Evolutionary conservation across 2,888 invertebrate genomes (phyloP).

Genomic region (Harmothoe impar): DNA sequence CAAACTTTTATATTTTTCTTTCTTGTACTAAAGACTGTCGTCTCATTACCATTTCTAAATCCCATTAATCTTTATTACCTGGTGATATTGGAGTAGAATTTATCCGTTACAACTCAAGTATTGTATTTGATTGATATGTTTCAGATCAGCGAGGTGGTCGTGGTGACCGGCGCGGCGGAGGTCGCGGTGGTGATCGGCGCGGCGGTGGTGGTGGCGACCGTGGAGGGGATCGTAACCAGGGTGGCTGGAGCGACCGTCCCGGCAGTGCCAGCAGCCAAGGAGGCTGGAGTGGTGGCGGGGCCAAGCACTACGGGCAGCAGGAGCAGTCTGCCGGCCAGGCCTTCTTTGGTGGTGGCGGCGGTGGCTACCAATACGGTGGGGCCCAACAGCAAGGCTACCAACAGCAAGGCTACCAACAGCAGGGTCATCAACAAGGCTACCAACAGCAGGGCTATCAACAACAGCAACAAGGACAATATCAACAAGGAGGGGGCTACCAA

Average conservation of each 20-base stretch:
- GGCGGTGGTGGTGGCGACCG: constrained; percentile 60
- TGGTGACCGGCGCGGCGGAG: constrained; percentile 52
- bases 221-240: constrained; percentile 54
- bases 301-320: constrained; percentile 49
- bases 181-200: constrained; percentile 65
- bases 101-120: too few relatives aligned
- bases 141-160: not conserved
- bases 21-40: too few relatives aligned
- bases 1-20: too few relatives aligned
- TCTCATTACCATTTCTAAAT: too few relatives aligned
- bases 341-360: constrained; percentile 64
- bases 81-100: too few relatives aligned
- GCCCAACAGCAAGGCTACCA: constrained; percentile 62
- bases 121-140: not conserved
- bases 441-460: constrained; percentile 64
- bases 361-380: constrained; percentile 55
- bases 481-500: constrained; percentile 64
- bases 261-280: constrained; percentile 57
- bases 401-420: constrained; percentile 65
- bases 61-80: too few relatives aligned
- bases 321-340: constrained; percentile 58
- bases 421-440: constrained; percentile 63
- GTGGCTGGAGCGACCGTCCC: constrained; percentile 58
- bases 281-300: constrained; percentile 59
- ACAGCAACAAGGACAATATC: constrained; percentile 64